phyloP scores from a whole-genome alignment of 2,888 invertebrate genomes.

The Rotaria macrura region DNA sequence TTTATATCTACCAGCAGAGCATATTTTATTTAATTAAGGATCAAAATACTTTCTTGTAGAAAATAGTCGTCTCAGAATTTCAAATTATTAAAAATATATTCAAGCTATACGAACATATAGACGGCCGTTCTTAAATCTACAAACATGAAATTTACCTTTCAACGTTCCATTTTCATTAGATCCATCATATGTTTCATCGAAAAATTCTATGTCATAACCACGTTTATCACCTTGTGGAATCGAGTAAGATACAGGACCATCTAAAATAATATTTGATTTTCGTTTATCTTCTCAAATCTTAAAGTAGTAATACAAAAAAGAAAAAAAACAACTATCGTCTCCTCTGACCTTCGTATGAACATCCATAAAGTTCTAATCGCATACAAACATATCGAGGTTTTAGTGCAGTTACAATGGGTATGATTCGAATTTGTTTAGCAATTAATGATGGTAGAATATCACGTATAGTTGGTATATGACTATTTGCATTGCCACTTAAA shows the following conservation, averaged over 20 bases:
- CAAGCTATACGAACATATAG: too few species aligned
- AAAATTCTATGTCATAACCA: slow-evolving; percentile 65
- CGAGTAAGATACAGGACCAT: slow-evolving; percentile 68
- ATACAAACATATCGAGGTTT: slow-evolving; percentile 68
- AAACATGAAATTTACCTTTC: slow-evolving; percentile 35
- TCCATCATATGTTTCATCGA: slow-evolving; percentile 70
- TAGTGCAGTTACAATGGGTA: slow-evolving; percentile 70
- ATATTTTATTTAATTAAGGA: too few species aligned
- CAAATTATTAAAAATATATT: too few species aligned
- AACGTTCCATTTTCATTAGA: slow-evolving; percentile 47
- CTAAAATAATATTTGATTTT: slow-evolving; percentile 51
- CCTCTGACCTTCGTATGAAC: slow-evolving; percentile 68
- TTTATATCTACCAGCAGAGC: too few species aligned
- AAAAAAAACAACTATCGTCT: slow-evolving; percentile 37
- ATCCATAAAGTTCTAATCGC: slow-evolving; percentile 79
- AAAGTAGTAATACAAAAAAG: too few species aligned
- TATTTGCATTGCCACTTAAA: slow-evolving; percentile 71
- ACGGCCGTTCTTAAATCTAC: too few species aligned
- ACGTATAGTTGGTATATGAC: slow-evolving; percentile 67
- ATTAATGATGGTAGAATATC: slow-evolving; percentile 69
- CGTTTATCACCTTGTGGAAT: slow-evolving; percentile 73
- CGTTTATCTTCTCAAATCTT: too few species aligned
- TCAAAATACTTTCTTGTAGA: too few species aligned
- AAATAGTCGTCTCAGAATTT: too few species aligned
- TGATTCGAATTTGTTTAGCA: slow-evolving; percentile 70